Conservation (phyloP, 2,888 invertebrate species). For the Stramonita haemastoma region DNA sequence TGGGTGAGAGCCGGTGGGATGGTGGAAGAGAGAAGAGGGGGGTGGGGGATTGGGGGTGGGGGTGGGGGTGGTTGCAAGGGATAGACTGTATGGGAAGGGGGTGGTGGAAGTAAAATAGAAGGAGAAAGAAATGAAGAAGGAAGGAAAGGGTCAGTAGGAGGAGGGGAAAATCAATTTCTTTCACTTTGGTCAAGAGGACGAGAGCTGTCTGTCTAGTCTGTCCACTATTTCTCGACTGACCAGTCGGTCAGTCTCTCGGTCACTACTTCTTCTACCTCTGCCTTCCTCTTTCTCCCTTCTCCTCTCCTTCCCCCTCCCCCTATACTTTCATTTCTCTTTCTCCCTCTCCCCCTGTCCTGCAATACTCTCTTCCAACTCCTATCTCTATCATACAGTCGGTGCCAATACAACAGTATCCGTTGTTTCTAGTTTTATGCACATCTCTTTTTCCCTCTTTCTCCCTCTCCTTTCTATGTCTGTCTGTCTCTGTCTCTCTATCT, state of each 20-base stretch:
- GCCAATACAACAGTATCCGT: no score
- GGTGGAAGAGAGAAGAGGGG: not conserved
- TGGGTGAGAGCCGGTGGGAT: not conserved
- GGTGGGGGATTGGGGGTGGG: not conserved
- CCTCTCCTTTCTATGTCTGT: not conserved
- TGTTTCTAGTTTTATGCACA: not conserved
- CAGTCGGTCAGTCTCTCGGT: not conserved
- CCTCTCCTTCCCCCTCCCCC: no score
- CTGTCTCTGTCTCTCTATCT: not conserved
- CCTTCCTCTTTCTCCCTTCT: not conserved
- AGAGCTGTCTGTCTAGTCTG: not conserved
- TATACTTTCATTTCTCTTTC: not conserved
- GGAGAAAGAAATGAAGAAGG: not conserved
- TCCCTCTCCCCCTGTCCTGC: not conserved
- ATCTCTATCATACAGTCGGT: no score
- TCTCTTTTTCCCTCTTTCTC: not conserved
- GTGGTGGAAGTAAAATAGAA: not conserved
- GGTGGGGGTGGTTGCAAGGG: no score
- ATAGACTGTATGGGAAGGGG: not conserved
- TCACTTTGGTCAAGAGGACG: constrained; percentile 1
- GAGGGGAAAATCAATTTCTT: constrained; percentile 24
- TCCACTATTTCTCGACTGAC: not conserved
- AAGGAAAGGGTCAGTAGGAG: not conserved
- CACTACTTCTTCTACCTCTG: not conserved
- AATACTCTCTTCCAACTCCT: no score